Evolutionary conservation across 2,888 invertebrate species (phyloP).

Genomic region (Serrognathus titanus): DNA sequence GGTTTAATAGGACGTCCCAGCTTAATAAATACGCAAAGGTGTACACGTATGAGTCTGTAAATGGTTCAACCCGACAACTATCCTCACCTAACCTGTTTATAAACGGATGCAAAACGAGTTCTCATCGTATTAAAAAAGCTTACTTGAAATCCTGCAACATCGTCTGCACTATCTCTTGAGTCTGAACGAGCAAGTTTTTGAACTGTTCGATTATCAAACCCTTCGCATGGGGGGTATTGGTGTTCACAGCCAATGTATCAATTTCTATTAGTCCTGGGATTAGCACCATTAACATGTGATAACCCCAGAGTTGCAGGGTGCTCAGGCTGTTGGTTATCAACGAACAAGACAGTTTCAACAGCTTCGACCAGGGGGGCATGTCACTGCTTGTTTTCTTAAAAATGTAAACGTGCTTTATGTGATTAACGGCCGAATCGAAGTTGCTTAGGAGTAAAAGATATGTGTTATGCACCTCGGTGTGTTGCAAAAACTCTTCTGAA

Average conservation of each 20-base stretch:
- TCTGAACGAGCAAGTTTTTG: conserved; percentile 40
- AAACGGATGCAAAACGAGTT: background rate
- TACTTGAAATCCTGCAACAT: conserved; percentile 56
- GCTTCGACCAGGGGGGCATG: conserved; percentile 42
- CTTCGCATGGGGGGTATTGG: conserved; percentile 47
- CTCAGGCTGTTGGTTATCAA: conserved; percentile 45
- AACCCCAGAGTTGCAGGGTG: conserved; percentile 51
- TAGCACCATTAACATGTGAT: conserved; percentile 47
- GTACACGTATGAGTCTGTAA: conserved; percentile 58
- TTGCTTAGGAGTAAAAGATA: conserved; percentile 36
- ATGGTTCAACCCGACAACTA: conserved; percentile 56
- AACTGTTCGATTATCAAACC: conserved; percentile 49
- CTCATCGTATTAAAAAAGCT: conserved; percentile 22
- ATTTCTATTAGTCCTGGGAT: conserved; percentile 49
- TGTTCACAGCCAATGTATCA: conserved; percentile 47
- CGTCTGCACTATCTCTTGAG: conserved; percentile 53
- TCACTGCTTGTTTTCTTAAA: conserved; percentile 20
- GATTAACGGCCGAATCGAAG: conserved; percentile 33
- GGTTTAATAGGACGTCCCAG: conserved; percentile 65
- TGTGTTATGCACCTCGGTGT: conserved; percentile 26
- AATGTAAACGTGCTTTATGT: conserved; percentile 27
- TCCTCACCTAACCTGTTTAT: conserved; percentile 56
- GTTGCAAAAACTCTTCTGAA: conserved; percentile 29
- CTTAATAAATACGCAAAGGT: conserved; percentile 69
- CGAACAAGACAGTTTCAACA: conserved; percentile 44